A percentile compares a stretch with the other conserved stretches of the same genome.
These are phyloP conservation scores for Torymus auratus DNA, from an alignment of 2,888 invertebrate genomes.

Conservation along the genomic window DNA sequence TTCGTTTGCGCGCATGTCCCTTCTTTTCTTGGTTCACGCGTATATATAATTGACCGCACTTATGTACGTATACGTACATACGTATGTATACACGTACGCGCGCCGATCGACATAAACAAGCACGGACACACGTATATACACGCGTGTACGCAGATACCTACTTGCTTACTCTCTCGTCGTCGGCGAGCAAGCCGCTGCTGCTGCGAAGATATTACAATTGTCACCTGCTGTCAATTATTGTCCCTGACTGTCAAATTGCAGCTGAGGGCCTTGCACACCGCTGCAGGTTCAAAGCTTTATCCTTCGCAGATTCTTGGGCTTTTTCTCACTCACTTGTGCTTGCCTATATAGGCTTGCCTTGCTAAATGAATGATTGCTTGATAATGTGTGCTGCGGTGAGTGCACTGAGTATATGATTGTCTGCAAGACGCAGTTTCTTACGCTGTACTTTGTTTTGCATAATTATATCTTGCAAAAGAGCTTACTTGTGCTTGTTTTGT, in stretches of 20 bases:
- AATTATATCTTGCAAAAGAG: conserved; percentile 6
- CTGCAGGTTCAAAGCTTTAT: conserved; percentile 6
- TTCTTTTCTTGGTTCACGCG: conserved; percentile 1
- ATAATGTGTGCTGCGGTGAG: too few relatives aligned
- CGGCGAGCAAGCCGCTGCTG: not conserved
- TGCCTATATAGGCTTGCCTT: too few relatives aligned
- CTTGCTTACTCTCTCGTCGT: too few relatives aligned
- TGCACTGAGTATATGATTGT: too few relatives aligned
- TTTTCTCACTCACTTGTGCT: not conserved
- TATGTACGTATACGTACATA: conserved; percentile 6
- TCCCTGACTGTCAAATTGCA: conserved; percentile 33
- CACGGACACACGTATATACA: not conserved
- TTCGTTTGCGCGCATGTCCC: not conserved
- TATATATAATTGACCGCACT: not conserved
- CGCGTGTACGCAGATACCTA: too few relatives aligned
- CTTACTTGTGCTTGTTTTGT: conserved; percentile 10
- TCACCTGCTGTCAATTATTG: conserved; percentile 44
- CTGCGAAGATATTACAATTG: conserved; percentile 30
- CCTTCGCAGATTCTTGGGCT: conserved; percentile 4
- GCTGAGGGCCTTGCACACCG: not conserved
- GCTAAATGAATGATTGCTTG: not conserved
- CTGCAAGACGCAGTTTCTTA: conserved; percentile 11
- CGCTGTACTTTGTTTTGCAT: conserved; percentile 34
- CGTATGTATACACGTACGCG: conserved; percentile 18
- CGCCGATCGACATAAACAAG: conserved; percentile 48